Evolutionary conservation across 2,113 vertebrate genomes (phyloP).

Genomic region (Seriola aureovittata): DNA sequence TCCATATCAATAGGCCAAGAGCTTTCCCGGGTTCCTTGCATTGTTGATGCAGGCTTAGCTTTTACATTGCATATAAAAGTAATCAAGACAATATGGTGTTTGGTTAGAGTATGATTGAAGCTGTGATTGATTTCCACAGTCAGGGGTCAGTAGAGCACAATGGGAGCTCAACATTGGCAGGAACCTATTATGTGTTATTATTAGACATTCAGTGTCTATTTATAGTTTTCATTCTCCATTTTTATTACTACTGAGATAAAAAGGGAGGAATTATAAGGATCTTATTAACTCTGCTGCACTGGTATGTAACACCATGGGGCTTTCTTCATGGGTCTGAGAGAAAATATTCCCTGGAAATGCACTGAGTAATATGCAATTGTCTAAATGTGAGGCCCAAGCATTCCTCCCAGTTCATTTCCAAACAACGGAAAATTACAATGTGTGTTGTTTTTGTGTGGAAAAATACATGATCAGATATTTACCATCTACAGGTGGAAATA

Average conservation of each 20-base stretch:
- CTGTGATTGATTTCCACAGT: conserved; percentile 51
- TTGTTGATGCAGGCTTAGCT: background rate
- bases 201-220: conserved; percentile 63
- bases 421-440: conserved; percentile 43
- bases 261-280: conserved; percentile 12
- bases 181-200: conserved; percentile 50
- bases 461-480: conserved; percentile 36
- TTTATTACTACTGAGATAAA: conserved; percentile 47
- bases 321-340: conserved; percentile 27
- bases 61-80: conserved; percentile 1
- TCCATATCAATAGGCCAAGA: background rate
- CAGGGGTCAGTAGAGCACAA: conserved; percentile 48
- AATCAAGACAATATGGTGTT: conserved; percentile 38
- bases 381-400: conserved; percentile 45
- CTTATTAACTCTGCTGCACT: conserved; percentile 42
- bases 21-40: background rate
- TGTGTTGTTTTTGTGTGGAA: conserved; percentile 39
- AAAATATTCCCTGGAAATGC: conserved; percentile 28
- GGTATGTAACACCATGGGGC: conserved; percentile 27
- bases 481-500: conserved; percentile 53
- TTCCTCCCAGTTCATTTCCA: conserved; percentile 41
- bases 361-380: conserved; percentile 1
- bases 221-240: conserved; percentile 52
- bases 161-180: conserved; percentile 55
- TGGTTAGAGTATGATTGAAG: background rate